Percentiles rank a stretch among this genome's conserved stretches.
Evolutionary conservation across 2,113 vertebrate species (phyloP).

Genomic region (Dipodomys spectabilis): DNA sequence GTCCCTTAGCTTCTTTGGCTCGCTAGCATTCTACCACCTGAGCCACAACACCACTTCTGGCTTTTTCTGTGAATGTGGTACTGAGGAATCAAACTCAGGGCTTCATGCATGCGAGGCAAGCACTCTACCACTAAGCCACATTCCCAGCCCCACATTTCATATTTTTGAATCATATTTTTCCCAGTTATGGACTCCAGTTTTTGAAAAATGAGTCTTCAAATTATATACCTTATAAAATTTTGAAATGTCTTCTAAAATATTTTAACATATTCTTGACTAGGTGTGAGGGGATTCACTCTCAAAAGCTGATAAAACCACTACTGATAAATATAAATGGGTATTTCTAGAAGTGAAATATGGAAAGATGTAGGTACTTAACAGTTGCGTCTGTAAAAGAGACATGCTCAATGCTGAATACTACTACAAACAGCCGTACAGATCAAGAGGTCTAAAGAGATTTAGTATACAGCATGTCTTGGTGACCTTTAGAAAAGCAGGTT

Average conservation of each 20-base stretch:
- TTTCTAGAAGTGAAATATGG: not conserved
- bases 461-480: not conserved
- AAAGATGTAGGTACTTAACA: not conserved
- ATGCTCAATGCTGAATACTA: not conserved
- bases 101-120: too few relatives aligned
- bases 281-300: not conserved
- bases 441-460: constrained; percentile 32
- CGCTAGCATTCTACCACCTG: too few relatives aligned
- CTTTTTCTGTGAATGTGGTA: too few relatives aligned
- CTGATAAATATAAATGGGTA: constrained; percentile 6
- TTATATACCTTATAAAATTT: not conserved
- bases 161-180: not conserved
- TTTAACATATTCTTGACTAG: not conserved
- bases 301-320: not conserved
- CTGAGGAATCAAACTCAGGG: too few relatives aligned
- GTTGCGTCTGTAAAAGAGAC: not conserved
- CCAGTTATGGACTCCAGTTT: constrained; percentile 12
- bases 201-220: constrained; percentile 13
- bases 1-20: too few relatives aligned
- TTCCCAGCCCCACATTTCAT: not conserved
- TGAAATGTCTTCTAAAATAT: not conserved
- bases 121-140: too few relatives aligned
- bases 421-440: not conserved
- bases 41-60: too few relatives aligned
- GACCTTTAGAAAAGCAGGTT: constrained; percentile 10